Conservation (phyloP, 2,797 vertebrate species). For the Chromobotia macracanthus region DNA sequence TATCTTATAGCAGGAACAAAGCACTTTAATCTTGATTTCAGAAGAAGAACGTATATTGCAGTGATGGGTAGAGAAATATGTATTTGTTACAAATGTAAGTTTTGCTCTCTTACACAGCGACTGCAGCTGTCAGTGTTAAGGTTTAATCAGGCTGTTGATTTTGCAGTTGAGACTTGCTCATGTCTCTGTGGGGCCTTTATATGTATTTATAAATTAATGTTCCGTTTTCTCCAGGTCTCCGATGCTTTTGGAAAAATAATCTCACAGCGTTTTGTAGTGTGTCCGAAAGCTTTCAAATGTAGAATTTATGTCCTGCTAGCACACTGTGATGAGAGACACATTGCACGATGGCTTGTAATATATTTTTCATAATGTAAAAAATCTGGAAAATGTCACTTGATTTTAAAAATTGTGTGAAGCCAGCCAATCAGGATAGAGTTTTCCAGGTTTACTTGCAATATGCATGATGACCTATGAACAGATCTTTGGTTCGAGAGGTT, state of each 20-base stretch:
- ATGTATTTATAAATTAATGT: slow-evolving; percentile 41
- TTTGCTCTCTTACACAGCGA: neutral
- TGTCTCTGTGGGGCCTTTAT: slow-evolving; percentile 29
- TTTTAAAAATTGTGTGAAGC: too few species aligned
- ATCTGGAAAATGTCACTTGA: neutral
- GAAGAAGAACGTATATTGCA: neutral
- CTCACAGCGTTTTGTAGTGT: slow-evolving; percentile 35
- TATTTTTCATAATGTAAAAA: neutral
- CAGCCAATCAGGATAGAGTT: neutral
- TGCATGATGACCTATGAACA: too few species aligned
- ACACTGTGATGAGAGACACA: neutral
- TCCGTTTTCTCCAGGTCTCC: slow-evolving; percentile 8
- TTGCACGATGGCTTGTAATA: neutral
- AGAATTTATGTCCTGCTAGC: slow-evolving; percentile 25
- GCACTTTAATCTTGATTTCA: neutral
- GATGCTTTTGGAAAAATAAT: slow-evolving; percentile 38
- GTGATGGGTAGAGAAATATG: neutral
- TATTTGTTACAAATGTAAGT: slow-evolving; percentile 1
- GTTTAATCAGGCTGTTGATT: slow-evolving; percentile 36
- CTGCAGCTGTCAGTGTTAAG: slow-evolving; percentile 29
- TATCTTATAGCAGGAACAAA: neutral
- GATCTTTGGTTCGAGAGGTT: too few species aligned
- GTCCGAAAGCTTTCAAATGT: slow-evolving; percentile 23
- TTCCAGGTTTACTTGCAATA: neutral
- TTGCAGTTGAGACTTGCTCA: slow-evolving; percentile 11